phyloP scores from a whole-genome alignment of 2,113 vertebrate genomes.

The Xyrauchen texanus region DNA sequence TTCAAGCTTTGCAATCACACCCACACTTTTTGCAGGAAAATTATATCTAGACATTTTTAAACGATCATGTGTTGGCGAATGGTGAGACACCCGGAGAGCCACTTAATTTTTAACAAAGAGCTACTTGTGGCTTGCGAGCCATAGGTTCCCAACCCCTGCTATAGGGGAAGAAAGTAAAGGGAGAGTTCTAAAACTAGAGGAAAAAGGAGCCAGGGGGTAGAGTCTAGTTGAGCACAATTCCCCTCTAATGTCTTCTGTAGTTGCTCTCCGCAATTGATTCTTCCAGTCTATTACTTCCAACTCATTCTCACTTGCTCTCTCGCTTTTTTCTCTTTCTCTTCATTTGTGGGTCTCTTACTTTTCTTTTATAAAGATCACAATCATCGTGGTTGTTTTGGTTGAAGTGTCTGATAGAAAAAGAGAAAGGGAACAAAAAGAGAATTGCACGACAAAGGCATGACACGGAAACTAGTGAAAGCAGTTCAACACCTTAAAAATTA shows the following conservation, averaged over 20 bases:
- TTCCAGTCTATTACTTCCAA: constrained; percentile 63
- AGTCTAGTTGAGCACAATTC: constrained; percentile 16
- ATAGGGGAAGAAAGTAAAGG: background rate
- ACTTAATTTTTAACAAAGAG: no score
- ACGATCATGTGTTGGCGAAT: no score
- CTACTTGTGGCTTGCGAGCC: no score
- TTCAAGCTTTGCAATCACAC: no score
- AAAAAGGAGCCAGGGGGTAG: constrained; percentile 46
- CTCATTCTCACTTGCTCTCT: constrained; percentile 44
- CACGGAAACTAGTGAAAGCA: constrained; percentile 51
- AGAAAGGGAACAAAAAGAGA: constrained; percentile 53
- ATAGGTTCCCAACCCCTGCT: no score
- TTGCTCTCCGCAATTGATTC: constrained; percentile 64
- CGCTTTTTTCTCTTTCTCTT: constrained; percentile 19
- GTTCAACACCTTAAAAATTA: background rate
- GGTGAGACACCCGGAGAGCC: no score
- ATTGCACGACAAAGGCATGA: constrained; percentile 54
- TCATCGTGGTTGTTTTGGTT: constrained; percentile 60
- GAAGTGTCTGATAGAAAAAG: constrained; percentile 59
- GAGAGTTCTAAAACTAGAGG: background rate
- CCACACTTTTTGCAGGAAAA: no score
- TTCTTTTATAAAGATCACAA: constrained; percentile 62
- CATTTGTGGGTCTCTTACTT: constrained; percentile 43
- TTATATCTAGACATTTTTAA: no score
- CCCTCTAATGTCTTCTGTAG: constrained; percentile 47